phyloP scores from a whole-genome alignment of 2,797 vertebrate species.

The Melanotaenia maccullochi region DNA sequence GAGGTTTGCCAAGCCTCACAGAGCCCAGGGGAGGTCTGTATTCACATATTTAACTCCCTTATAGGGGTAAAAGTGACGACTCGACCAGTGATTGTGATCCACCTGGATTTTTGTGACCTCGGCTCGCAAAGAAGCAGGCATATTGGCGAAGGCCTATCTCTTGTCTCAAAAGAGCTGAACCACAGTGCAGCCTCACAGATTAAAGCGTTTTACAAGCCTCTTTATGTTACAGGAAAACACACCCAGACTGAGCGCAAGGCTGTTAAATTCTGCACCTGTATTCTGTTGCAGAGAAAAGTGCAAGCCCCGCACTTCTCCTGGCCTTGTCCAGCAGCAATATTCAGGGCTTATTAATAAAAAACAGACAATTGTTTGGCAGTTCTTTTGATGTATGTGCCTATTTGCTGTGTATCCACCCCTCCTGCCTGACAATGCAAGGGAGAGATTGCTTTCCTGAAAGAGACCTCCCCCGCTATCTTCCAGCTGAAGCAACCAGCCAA shows the following conservation, averaged over 20 bases:
- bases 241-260: slow-evolving; percentile 29
- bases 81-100: slow-evolving; percentile 51
- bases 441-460: slow-evolving; percentile 72
- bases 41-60: slow-evolving; percentile 47
- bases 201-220: slow-evolving; percentile 66
- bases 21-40: slow-evolving; percentile 46
- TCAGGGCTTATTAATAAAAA: slow-evolving; percentile 82
- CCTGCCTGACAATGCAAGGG: slow-evolving; percentile 64
- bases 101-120: slow-evolving; percentile 66
- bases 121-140: slow-evolving; percentile 51
- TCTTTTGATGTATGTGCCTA: slow-evolving; percentile 80
- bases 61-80: slow-evolving; percentile 47
- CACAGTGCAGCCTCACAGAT: slow-evolving; percentile 59
- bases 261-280: slow-evolving; percentile 80
- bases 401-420: slow-evolving; percentile 58
- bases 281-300: slow-evolving; percentile 75
- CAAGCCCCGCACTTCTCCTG: slow-evolving; percentile 73
- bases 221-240: slow-evolving; percentile 59
- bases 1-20: slow-evolving; percentile 42
- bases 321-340: slow-evolving; percentile 80
- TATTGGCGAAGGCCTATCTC: slow-evolving; percentile 32
- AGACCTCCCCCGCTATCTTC: slow-evolving; percentile 57
- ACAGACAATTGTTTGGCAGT: slow-evolving; percentile 82
- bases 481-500: slow-evolving; percentile 58
- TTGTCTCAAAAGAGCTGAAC: slow-evolving; percentile 46